Evolutionary conservation across 2,797 vertebrate species (phyloP).

Genomic region (Synaphobranchus kaupii): DNA sequence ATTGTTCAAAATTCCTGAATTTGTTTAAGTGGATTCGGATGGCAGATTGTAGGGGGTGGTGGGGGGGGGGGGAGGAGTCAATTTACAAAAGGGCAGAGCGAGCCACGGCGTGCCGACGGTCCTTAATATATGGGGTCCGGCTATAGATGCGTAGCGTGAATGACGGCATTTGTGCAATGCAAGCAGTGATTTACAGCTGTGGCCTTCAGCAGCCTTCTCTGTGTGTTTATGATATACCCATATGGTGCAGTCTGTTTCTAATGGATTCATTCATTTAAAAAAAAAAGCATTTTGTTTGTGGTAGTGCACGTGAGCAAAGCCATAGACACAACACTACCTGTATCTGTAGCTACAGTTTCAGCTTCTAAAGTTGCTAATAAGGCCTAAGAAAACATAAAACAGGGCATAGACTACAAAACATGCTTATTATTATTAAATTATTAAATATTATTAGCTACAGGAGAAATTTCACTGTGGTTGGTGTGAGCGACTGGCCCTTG

Average conservation of each 20-base stretch:
- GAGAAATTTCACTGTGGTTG: slow-evolving; percentile 15
- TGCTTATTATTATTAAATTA: neutral
- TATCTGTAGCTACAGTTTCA: neutral
- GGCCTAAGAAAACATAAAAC: neutral
- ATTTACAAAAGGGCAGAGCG: slow-evolving; percentile 41
- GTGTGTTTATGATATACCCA: neutral
- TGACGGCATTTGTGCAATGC: slow-evolving; percentile 21
- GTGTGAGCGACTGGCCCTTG: slow-evolving; percentile 43
- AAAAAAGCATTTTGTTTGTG: neutral
- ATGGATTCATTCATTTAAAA: neutral
- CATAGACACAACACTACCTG: neutral
- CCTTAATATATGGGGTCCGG: neutral
- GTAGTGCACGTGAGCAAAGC: neutral
- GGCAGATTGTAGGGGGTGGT: slow-evolving; percentile 33
- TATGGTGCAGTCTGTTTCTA: neutral
- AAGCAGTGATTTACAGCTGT: neutral
- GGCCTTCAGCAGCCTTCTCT: neutral
- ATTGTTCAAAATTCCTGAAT: slow-evolving; percentile 65
- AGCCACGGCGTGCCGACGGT: slow-evolving; percentile 30
- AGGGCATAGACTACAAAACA: neutral
- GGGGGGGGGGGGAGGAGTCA: slow-evolving; percentile 32
- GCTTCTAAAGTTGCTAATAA: neutral
- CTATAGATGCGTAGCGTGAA: slow-evolving; percentile 33
- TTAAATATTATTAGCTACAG: neutral
- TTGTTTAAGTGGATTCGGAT: slow-evolving; percentile 68